These are phyloP conservation scores for Channallabes apus DNA, from an alignment of 2,797 vertebrate species.

Conservation along the genomic window DNA sequence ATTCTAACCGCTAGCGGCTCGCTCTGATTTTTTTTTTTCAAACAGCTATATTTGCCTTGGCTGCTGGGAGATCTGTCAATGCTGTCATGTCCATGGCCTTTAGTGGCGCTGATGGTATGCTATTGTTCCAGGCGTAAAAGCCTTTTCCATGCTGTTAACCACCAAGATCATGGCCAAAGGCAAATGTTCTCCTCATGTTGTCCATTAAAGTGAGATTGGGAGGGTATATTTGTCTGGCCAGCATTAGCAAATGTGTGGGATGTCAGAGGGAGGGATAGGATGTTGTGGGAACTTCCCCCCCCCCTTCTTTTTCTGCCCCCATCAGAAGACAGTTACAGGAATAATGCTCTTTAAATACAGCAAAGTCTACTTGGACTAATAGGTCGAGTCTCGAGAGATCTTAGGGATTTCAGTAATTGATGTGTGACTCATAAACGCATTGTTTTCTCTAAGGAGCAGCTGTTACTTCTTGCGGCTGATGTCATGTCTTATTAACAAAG, in stretches of 20 bases:
- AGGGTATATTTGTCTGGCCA: constrained; percentile 31
- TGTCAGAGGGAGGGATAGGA: constrained; percentile 28
- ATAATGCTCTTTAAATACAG: constrained; percentile 22
- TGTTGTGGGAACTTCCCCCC: constrained; percentile 19
- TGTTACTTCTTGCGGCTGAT: constrained; percentile 3
- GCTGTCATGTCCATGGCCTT: constrained; percentile 49
- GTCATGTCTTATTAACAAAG: constrained; percentile 23
- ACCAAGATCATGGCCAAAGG: constrained; percentile 31
- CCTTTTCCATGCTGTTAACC: constrained; percentile 36
- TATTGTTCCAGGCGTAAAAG: constrained; percentile 25
- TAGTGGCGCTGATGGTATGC: constrained; percentile 30
- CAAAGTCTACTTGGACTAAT: constrained; percentile 17
- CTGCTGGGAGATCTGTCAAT: constrained; percentile 43
- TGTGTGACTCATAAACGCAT: constrained; percentile 4
- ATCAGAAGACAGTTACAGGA: background rate
- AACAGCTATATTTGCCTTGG: constrained; percentile 37
- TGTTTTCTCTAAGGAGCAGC: constrained; percentile 24
- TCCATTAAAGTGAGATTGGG: constrained; percentile 31
- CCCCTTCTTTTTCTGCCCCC: background rate
- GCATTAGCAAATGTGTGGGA: constrained; percentile 36
- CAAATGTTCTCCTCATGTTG: constrained; percentile 38
- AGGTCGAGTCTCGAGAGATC: constrained; percentile 9
- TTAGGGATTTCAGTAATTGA: constrained; percentile 29
- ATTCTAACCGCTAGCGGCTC: constrained; percentile 17
- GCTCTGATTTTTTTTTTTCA: constrained; percentile 28